Evolutionary conservation across 2,113 vertebrate genomes (phyloP).

Genomic region (Aix galericulata): DNA sequence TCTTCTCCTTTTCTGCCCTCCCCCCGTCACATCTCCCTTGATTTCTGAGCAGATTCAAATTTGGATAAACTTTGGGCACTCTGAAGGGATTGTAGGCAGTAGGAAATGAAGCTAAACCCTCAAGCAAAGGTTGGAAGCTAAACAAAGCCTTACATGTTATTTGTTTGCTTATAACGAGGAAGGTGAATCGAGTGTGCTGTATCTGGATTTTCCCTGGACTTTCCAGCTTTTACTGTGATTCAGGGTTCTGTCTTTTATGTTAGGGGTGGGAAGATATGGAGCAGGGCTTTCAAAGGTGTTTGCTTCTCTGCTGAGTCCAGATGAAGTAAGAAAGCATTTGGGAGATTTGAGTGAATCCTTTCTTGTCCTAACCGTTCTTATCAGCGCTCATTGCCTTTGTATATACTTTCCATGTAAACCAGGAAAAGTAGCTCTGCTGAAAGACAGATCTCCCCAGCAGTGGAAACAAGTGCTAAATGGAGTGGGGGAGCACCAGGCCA

Average conservation of each 20-base stretch:
- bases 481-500: background rate
- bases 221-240: background rate
- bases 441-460: background rate
- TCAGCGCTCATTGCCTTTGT: background rate
- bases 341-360: background rate
- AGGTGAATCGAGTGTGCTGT: background rate
- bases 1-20: background rate
- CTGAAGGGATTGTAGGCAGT: background rate
- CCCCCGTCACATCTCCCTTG: background rate
- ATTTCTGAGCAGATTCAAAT: background rate
- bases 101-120: background rate
- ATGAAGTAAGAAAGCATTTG: background rate
- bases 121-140: background rate
- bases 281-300: background rate
- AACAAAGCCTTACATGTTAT: background rate
- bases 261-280: background rate
- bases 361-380: background rate
- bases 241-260: background rate
- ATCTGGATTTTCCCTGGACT: background rate
- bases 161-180: background rate
- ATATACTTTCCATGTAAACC: background rate
- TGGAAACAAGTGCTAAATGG: conserved; percentile 51
- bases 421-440: conserved; percentile 18
- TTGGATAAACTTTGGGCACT: background rate
- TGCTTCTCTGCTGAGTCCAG: background rate